These are phyloP conservation scores for Carettochelys insculpta DNA, from an alignment of 2,113 vertebrate genomes.

Conservation along the genomic window DNA sequence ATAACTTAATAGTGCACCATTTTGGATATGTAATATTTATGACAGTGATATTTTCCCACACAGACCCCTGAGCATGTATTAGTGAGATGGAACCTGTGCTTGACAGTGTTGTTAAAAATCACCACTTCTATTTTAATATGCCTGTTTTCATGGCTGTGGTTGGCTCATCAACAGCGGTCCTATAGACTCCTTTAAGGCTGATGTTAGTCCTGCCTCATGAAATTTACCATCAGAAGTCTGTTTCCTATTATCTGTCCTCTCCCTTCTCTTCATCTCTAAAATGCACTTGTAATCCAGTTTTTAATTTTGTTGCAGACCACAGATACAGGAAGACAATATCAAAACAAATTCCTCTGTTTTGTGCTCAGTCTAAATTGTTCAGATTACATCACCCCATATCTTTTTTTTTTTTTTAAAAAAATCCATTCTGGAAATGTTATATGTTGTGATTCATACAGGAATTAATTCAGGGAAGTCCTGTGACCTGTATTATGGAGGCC, in stretches of 20 bases:
- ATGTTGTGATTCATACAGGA: background rate
- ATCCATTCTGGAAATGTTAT: background rate
- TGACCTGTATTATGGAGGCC: background rate
- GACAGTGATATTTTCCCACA: background rate
- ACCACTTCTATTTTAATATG: background rate
- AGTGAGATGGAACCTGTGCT: background rate
- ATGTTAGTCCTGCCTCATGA: background rate
- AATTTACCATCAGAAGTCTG: background rate
- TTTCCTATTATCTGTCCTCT: background rate
- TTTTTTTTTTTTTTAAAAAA: background rate
- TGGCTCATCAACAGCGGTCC: background rate
- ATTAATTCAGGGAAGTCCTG: background rate
- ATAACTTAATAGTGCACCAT: background rate
- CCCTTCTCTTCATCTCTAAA: too few species aligned
- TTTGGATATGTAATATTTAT: background rate
- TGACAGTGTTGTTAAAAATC: background rate
- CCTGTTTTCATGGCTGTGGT: fast-evolving
- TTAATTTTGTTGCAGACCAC: background rate
- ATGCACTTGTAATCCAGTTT: background rate
- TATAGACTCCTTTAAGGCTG: fast-evolving
- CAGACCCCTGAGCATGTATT: background rate
- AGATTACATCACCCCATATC: background rate
- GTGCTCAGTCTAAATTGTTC: background rate
- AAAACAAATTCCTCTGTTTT: background rate
- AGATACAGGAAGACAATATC: background rate